These are phyloP conservation scores for Dinomys branickii DNA, from an alignment of 2,113 vertebrate genomes.

Conservation along the genomic window DNA sequence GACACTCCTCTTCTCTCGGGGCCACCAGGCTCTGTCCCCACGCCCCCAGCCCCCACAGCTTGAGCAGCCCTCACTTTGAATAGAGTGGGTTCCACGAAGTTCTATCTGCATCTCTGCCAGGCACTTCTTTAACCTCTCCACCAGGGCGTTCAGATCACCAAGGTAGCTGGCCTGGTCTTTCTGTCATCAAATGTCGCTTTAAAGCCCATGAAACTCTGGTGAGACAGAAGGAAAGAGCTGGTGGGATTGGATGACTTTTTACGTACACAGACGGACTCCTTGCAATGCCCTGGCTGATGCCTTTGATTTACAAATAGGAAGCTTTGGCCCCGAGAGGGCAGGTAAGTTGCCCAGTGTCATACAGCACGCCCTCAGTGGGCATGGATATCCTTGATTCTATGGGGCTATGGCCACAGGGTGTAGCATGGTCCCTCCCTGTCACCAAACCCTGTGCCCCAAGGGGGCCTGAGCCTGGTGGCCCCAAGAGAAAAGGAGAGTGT, in stretches of 20 bases:
- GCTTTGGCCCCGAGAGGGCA: neutral
- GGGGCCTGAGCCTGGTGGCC: neutral
- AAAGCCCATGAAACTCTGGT: neutral
- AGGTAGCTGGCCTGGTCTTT: fast-evolving
- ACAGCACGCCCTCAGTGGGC: neutral
- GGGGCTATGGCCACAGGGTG: neutral
- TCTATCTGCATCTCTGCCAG: neutral
- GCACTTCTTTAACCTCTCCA: neutral
- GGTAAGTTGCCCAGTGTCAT: neutral
- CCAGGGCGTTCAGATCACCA: fast-evolving
- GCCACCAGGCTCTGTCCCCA: neutral
- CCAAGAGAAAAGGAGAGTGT: neutral
- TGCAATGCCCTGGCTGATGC: neutral
- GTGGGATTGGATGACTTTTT: neutral
- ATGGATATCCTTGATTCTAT: neutral
- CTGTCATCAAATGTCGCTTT: fast-evolving
- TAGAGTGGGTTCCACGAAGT: too few species aligned
- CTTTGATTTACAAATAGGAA: neutral
- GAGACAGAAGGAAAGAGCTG: neutral
- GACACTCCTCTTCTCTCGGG: neutral
- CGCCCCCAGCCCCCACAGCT: too few species aligned
- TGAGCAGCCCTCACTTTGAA: too few species aligned
- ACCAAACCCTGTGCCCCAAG: neutral
- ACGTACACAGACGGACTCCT: neutral
- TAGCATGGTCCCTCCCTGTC: neutral